Percentiles rank a stretch among this genome's conserved stretches.
These are phyloP conservation scores for Leptinotarsa lineolata DNA, from an alignment of 1,140 invertebrate genomes.

Conservation along the genomic window DNA sequence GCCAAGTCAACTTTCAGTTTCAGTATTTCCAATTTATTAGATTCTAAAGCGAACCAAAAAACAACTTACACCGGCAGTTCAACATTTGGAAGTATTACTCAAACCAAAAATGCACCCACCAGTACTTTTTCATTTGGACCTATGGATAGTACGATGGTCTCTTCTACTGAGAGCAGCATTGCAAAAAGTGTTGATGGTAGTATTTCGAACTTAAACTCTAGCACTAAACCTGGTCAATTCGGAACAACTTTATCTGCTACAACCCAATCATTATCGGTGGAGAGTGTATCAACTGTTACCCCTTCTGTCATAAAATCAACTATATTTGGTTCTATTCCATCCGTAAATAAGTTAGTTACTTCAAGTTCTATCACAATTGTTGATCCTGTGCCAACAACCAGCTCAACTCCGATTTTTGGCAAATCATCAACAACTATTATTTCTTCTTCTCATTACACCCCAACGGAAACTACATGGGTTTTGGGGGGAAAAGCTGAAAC, in stretches of 20 bases:
- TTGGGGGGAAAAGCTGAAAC: neutral
- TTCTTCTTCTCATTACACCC: neutral
- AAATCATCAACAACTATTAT: too few species aligned
- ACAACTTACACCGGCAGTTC: neutral
- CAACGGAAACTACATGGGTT: neutral
- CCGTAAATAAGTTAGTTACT: neutral
- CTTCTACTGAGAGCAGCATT: neutral
- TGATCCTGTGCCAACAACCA: neutral
- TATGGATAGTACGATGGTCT: neutral
- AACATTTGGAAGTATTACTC: neutral
- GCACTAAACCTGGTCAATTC: neutral
- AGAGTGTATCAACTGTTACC: neutral
- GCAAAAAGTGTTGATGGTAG: neutral
- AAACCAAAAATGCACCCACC: neutral
- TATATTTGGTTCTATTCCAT: slow-evolving; percentile 8
- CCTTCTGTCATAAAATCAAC: neutral
- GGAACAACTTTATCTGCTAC: neutral
- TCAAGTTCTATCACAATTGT: neutral
- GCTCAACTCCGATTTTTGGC: neutral
- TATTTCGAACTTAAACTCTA: neutral
- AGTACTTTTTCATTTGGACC: slow-evolving; percentile 22
- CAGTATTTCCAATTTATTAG: neutral
- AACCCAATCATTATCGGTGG: neutral
- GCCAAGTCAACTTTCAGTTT: slow-evolving; percentile 3
- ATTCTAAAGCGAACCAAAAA: neutral